Evolutionary conservation across 2,797 vertebrate species (phyloP).

Genomic region (Centropyge bicolor): DNA sequence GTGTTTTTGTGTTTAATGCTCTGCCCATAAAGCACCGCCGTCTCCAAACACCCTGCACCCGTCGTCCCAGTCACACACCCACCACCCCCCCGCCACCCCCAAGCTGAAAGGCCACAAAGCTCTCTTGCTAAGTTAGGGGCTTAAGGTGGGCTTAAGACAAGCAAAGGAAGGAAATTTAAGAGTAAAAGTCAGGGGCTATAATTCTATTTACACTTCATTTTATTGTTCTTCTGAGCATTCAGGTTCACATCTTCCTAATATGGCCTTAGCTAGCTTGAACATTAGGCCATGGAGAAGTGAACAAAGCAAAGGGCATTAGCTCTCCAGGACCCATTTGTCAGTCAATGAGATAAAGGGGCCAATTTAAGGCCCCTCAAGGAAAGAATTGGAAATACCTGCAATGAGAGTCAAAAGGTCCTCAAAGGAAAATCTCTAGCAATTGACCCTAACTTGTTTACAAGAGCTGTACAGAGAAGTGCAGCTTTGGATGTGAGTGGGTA

Average conservation of each 20-base stretch:
- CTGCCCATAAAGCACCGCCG: conserved; percentile 47
- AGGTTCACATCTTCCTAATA: conserved; percentile 83
- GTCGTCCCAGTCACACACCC: conserved; percentile 34
- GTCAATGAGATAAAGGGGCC: conserved; percentile 76
- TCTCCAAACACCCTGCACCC: conserved; percentile 37
- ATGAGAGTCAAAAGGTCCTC: conserved; percentile 64
- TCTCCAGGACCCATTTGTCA: conserved; percentile 71
- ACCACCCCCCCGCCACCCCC: conserved; percentile 35
- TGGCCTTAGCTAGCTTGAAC: conserved; percentile 72
- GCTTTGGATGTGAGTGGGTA: background rate
- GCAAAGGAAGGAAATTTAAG: conserved; percentile 69
- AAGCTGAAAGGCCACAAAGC: conserved; percentile 62
- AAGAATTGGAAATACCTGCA: conserved; percentile 63
- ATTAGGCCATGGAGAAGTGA: conserved; percentile 68
- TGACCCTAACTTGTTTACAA: conserved; percentile 57
- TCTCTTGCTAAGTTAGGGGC: conserved; percentile 59
- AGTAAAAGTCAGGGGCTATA: conserved; percentile 75
- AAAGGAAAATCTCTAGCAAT: conserved; percentile 53
- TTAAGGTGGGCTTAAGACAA: conserved; percentile 68
- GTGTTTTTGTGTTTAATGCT: conserved; percentile 53
- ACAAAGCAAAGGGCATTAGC: conserved; percentile 65
- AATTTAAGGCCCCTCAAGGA: conserved; percentile 62
- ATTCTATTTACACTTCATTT: conserved; percentile 84
- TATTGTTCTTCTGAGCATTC: conserved; percentile 84
- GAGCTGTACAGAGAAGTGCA: conserved; percentile 47